Conservation (phyloP, 1,140 invertebrate genomes). For the Solen grandis region DNA sequence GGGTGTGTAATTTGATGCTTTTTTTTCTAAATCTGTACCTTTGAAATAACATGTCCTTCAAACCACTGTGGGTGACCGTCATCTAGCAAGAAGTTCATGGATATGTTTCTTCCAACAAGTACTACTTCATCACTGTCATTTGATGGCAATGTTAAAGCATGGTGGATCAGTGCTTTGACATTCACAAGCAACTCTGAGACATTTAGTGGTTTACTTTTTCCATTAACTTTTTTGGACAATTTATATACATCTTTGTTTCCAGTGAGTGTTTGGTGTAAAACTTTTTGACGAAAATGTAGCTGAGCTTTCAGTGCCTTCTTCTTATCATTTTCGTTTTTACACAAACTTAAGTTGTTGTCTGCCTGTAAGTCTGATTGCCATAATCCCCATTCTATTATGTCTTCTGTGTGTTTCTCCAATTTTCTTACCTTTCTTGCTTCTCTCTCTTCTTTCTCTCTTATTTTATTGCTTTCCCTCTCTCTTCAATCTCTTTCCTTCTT, state of each 20-base stretch:
- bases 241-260: slow-evolving; percentile 33
- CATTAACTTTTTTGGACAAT: slow-evolving; percentile 28
- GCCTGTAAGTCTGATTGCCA: slow-evolving; percentile 35
- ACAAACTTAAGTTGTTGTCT: slow-evolving; percentile 23
- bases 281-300: slow-evolving; percentile 29
- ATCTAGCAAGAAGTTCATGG: slow-evolving; percentile 13
- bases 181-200: slow-evolving; percentile 10
- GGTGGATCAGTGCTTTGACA: slow-evolving; percentile 23
- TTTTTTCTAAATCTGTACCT: slow-evolving; percentile 11
- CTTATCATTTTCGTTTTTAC: slow-evolving; percentile 15
- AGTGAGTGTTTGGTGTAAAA: slow-evolving; percentile 13
- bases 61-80: slow-evolving; percentile 14
- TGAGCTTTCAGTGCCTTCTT: no score
- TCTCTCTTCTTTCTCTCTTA: slow-evolving; percentile 17
- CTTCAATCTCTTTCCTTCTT: no score
- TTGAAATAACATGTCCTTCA: slow-evolving; percentile 37
- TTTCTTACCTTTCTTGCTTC: slow-evolving; percentile 11
- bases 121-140: no score
- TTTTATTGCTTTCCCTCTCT: no score
- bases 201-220: slow-evolving; percentile 2
- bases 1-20: slow-evolving; percentile 4
- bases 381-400: slow-evolving; percentile 37
- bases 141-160: no score
- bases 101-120: no score
- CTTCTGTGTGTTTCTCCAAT: neutral